Evolutionary conservation across 2,113 vertebrate species (phyloP).

Genomic region (Gobius niger): DNA sequence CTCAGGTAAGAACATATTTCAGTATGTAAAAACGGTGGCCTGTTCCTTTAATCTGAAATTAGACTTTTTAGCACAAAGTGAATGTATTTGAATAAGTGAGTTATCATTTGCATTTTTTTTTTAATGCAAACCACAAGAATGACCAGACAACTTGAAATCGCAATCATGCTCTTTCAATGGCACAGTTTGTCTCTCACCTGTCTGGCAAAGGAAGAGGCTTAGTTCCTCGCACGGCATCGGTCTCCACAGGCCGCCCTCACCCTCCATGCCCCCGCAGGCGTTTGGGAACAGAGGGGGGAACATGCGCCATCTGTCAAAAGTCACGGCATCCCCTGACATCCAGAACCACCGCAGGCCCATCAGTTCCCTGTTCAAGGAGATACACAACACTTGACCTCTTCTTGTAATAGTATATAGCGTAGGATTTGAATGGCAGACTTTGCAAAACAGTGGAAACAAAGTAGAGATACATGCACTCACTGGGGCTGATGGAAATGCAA

Average conservation of each 20-base stretch:
- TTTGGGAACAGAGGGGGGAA: fast-evolving
- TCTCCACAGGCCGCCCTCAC: slow-evolving; percentile 2
- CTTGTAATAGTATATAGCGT: not conserved
- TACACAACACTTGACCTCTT: not conserved
- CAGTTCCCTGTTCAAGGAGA: not conserved
- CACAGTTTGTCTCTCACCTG: slow-evolving; percentile 8
- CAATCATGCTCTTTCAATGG: no score
- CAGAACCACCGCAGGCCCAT: slow-evolving; percentile 28
- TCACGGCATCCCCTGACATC: slow-evolving; percentile 29
- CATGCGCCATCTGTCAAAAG: slow-evolving; percentile 7
- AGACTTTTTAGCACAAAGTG: no score
- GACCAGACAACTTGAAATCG: no score
- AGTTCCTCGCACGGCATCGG: not conserved
- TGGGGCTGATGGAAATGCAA: not conserved
- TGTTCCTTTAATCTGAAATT: no score
- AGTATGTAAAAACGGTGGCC: no score
- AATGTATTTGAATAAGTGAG: no score
- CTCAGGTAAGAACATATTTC: no score
- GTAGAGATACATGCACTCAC: not conserved
- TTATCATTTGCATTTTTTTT: no score
- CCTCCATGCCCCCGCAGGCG: slow-evolving; percentile 25
- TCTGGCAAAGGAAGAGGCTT: slow-evolving; percentile 43
- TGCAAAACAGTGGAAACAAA: not conserved
- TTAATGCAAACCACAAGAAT: no score
- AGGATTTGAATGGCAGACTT: not conserved